A percentile compares a stretch with the other conserved stretches of the same genome.
Evolutionary conservation across 2,888 invertebrate genomes (phyloP).

Genomic region (Thecophora atra): DNA sequence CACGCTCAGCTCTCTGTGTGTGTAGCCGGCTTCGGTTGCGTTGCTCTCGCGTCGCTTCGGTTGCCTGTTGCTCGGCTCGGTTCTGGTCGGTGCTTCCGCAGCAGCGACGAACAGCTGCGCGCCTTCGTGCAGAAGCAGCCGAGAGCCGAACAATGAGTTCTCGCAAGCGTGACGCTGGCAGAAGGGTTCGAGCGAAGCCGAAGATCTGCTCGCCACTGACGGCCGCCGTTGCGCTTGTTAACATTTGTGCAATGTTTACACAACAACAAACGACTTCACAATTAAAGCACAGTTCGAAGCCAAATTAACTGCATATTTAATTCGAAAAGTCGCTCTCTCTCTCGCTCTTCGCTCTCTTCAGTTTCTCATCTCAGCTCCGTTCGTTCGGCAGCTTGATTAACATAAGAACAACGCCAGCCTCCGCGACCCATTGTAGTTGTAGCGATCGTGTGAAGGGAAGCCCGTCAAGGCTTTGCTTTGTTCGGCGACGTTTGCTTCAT

Average conservation of each 20-base stretch:
- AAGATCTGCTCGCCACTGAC: not conserved
- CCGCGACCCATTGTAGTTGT: constrained; percentile 19
- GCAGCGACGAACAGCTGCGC: constrained; percentile 39
- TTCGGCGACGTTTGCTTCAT: not conserved
- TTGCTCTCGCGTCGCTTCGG: not conserved
- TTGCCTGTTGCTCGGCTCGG: constrained; percentile 29
- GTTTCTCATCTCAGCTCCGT: constrained; percentile 25
- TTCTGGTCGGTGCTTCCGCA: constrained; percentile 33
- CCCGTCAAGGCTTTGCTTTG: constrained; percentile 27
- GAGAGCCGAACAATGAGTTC: constrained; percentile 20
- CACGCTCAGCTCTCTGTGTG: not conserved
- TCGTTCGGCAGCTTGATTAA: constrained; percentile 21
- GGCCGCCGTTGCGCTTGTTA: not conserved
- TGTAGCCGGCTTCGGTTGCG: not conserved
- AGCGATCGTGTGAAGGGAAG: constrained; percentile 26
- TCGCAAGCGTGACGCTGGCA: not conserved
- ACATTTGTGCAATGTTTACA: too few species aligned
- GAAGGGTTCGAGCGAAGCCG: not conserved
- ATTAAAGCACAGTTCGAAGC: too few species aligned
- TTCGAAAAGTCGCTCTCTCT: too few species aligned
- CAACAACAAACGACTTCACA: not conserved
- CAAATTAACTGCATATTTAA: not conserved
- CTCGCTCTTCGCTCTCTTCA: not conserved
- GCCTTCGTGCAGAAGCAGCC: not conserved
- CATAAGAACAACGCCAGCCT: constrained; percentile 24